Base-by-base conservation (phyloP, 1,140 invertebrate genomes). In the Hyles vespertilio region DNA sequence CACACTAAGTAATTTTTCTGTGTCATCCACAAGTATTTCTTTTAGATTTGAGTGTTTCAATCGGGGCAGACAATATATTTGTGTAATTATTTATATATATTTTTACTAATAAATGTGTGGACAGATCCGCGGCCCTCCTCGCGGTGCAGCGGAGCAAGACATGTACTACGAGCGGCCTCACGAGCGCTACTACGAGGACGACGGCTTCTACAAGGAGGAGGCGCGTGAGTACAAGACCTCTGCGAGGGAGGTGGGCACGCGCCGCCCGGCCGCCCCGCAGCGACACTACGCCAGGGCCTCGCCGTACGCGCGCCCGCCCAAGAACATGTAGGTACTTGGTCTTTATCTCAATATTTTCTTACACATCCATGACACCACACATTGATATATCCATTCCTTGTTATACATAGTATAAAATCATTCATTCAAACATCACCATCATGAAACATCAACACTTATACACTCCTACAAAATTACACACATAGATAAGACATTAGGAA, bases 131-230 rank as follows among this genome's bases (percentile, higher is more conserved):
- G 74, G 70, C 0, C 65, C 72, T 0, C 67, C 64, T 9, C 74
- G 75, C 47, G 66, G 58, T 11, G 66, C 70, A 0, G 68, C 74
- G 9, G 78, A 82, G 2, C 58, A 60, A 2, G 81, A 87, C 10
- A 79, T 73, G 67, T 87, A 84, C 69, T 87, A 81, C 69, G 84
- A 84, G 8, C 70, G 76, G 10, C 51, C 62, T n/a, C 64, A 63
- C 56, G 81, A 87, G 1, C 77, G 77, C 33, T 85, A 74, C 75
- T 84, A 82, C 69, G 77, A 81, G 12, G 84, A 87, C 12, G 84
- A 81, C 5, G 7, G 54, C 22, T 82, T 80, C 70, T 80, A 84
- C 65, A 82, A 84, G 74, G 77, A 81, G 5, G 79, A 81, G 12
- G 34, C 56, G 10, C 73, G 78, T 49, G 84, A 85, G 45, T 87